phyloP scores from a whole-genome alignment of 2,888 invertebrate species.

The Xylocampa areola region DNA sequence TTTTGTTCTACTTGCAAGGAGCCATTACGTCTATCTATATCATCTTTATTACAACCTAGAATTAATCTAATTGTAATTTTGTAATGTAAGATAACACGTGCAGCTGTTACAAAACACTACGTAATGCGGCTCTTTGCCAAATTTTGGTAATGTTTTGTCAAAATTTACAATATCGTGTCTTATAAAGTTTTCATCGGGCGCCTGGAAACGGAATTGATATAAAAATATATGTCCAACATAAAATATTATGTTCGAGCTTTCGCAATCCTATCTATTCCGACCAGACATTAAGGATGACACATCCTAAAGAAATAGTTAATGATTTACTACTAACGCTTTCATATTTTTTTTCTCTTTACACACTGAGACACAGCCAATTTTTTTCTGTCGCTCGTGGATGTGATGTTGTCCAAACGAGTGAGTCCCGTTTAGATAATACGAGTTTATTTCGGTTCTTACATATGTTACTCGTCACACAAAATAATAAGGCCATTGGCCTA shows the following conservation, averaged over 20 bases:
- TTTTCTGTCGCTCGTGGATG: conserved; percentile 70
- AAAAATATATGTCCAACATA: conserved; percentile 62
- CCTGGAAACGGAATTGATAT: conserved; percentile 59
- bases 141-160: conserved; percentile 53
- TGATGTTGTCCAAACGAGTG: conserved; percentile 74
- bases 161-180: conserved; percentile 49
- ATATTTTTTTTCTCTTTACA: conserved; percentile 67
- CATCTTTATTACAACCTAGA: conserved; percentile 23
- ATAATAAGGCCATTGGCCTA: conserved; percentile 89
- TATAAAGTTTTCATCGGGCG: conserved; percentile 65
- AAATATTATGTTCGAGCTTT: conserved; percentile 62
- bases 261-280: conserved; percentile 68
- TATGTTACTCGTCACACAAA: conserved; percentile 87
- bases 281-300: conserved; percentile 70
- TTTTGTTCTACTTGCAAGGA: not conserved
- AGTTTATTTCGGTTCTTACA: conserved; percentile 85
- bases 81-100: conserved; percentile 29
- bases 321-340: conserved; percentile 72
- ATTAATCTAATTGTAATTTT: conserved; percentile 40
- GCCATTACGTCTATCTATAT: conserved; percentile 22
- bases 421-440: conserved; percentile 86
- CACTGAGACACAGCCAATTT: conserved; percentile 82
- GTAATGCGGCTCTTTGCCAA: conserved; percentile 56
- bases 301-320: conserved; percentile 76
- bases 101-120: conserved; percentile 57